These are phyloP conservation scores for Acheta domesticus DNA, from an alignment of 2,888 invertebrate genomes.

Conservation along the genomic window DNA sequence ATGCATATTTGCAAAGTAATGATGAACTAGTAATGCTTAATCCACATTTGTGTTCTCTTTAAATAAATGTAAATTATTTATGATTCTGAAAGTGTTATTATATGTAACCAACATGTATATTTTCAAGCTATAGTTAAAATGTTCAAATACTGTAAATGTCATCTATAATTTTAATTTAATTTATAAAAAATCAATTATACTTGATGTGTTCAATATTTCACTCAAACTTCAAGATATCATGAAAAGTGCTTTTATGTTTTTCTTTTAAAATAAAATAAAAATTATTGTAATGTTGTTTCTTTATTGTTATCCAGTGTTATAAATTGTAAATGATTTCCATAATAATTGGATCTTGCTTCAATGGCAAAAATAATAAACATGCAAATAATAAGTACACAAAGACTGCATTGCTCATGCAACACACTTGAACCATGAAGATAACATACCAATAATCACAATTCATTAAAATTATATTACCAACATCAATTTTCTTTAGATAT, in stretches of 20 bases:
- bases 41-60: constrained; percentile 34
- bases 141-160: constrained; percentile 32
- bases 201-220: constrained; percentile 28
- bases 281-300: not conserved
- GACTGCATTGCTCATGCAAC: too few species aligned
- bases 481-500: too few species aligned
- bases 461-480: too few species aligned
- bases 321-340: not conserved
- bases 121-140: constrained; percentile 24
- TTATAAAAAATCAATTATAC: constrained; percentile 28
- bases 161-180: constrained; percentile 28
- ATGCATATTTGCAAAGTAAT: constrained; percentile 32
- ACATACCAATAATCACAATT: too few species aligned
- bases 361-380: too few species aligned
- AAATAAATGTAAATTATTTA: constrained; percentile 28
- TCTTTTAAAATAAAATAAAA: constrained; percentile 31
- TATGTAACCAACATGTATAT: constrained; percentile 26
- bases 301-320: not conserved
- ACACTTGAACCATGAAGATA: too few species aligned
- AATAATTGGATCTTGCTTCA: too few species aligned
- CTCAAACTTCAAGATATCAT: constrained; percentile 23
- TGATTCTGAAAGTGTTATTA: constrained; percentile 21
- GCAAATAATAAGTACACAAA: too few species aligned
- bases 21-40: constrained; percentile 23
- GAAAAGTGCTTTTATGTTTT: constrained; percentile 29